phyloP scores from a whole-genome alignment of 2,888 invertebrate species.

The Macrosoma leucophasiata region DNA sequence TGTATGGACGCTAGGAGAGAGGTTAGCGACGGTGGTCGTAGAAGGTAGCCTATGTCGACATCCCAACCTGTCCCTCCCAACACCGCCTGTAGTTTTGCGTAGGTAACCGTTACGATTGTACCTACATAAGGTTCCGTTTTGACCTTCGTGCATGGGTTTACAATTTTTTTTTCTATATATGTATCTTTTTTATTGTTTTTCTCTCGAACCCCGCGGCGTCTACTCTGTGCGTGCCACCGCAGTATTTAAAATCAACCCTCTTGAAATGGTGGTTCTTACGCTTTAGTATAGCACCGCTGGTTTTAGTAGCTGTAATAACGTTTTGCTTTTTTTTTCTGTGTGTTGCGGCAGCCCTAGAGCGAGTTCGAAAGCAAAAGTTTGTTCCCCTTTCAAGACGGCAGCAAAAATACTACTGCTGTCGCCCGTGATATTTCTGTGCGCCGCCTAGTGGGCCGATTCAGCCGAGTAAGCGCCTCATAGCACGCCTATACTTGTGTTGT shows the following conservation, averaged over 20 bases:
- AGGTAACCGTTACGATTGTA: slow-evolving; percentile 37
- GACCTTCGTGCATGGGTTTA: slow-evolving; percentile 69
- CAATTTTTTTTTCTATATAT: no score
- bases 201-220: slow-evolving; percentile 37
- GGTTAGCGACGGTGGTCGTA: slow-evolving; percentile 54
- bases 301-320: slow-evolving; percentile 34
- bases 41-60: slow-evolving; percentile 54
- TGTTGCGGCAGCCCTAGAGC: slow-evolving; percentile 74
- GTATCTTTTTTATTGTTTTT: slow-evolving; percentile 29
- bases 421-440: slow-evolving; percentile 86
- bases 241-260: slow-evolving; percentile 68
- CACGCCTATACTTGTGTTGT: slow-evolving; percentile 59
- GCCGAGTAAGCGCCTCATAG: slow-evolving; percentile 62
- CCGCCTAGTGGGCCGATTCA: slow-evolving; percentile 69
- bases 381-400: slow-evolving; percentile 85
- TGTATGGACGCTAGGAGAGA: slow-evolving; percentile 14
- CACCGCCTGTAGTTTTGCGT: slow-evolving; percentile 39
- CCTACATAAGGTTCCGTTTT: slow-evolving; percentile 20
- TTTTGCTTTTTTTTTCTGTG: slow-evolving; percentile 63
- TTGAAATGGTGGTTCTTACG: slow-evolving; percentile 66
- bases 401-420: slow-evolving; percentile 84
- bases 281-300: slow-evolving; percentile 29
- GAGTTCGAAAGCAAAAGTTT: slow-evolving; percentile 79
- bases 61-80: slow-evolving; percentile 26
- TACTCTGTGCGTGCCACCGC: slow-evolving; percentile 31